Conservation (phyloP, 2,113 vertebrate species). For the Cynoglossus semilaevis region DNA sequence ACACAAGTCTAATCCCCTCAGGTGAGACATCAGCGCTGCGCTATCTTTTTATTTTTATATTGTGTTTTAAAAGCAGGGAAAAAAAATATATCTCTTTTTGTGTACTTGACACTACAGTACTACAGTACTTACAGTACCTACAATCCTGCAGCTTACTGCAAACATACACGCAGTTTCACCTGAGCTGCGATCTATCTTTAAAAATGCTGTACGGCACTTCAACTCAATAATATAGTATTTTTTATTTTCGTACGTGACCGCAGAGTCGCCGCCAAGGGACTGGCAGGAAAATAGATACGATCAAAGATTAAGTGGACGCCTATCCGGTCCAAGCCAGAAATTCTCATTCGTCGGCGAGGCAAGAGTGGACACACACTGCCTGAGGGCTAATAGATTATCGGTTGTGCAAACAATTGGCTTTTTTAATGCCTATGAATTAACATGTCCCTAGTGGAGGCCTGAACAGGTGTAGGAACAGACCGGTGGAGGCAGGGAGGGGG, state of each 20-base stretch:
- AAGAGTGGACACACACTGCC: slow-evolving; percentile 75
- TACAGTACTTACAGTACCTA: slow-evolving; percentile 9
- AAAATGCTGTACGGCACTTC: slow-evolving; percentile 7
- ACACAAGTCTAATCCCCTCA: slow-evolving; percentile 58
- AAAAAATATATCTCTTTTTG: slow-evolving; percentile 20
- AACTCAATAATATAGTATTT: slow-evolving; percentile 3
- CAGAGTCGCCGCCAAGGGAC: slow-evolving; percentile 3
- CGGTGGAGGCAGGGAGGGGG: slow-evolving; percentile 63
- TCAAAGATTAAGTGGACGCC: slow-evolving; percentile 67
- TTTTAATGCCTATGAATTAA: slow-evolving; percentile 83
- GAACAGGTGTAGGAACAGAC: slow-evolving; percentile 76
- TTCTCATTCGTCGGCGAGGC: slow-evolving; percentile 64
- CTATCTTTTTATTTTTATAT: slow-evolving; percentile 23
- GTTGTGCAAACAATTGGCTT: slow-evolving; percentile 80
- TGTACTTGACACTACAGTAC: slow-evolving; percentile 6
- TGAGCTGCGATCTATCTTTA: slow-evolving; percentile 4
- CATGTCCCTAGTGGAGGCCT: slow-evolving; percentile 76
- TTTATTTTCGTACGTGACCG: neutral
- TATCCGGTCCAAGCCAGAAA: slow-evolving; percentile 65
- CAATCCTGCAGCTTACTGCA: slow-evolving; percentile 1
- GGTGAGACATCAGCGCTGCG: slow-evolving; percentile 44
- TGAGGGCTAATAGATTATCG: slow-evolving; percentile 79
- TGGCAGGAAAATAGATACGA: slow-evolving; percentile 47
- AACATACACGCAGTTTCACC: neutral
- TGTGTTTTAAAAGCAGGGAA: slow-evolving; percentile 25